Evolutionary conservation across 2,113 vertebrate species (phyloP), one percentile per base, ranked within the genome.

Genomic region (Cynocephalus volans): DNA sequence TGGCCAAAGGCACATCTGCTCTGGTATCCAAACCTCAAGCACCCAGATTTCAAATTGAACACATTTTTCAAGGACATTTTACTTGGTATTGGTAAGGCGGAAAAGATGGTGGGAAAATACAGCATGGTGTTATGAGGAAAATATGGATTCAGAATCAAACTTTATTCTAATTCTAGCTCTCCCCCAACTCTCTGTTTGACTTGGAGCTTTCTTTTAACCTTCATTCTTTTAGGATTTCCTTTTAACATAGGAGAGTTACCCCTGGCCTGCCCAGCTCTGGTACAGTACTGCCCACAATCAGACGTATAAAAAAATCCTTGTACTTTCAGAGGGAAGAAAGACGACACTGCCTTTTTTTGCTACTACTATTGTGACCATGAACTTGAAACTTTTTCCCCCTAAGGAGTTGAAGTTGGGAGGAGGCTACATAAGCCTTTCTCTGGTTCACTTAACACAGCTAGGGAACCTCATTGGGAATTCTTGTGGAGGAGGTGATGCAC

Each of bases 141-240:
- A 69, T 45, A 76, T 13, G 18, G 50, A 96, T 52, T 95, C 19
- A 67, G 60, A 77, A 31, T 90, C 76, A 67, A 80, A 75, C 17
- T 84, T 6, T 83, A 79, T 88, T 90, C 24, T 50, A 36, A 72
- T 80, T 60, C 84, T 50, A 70, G 45, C 36, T 87, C 14, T 77
- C 10, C 15, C 24, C 11, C 28, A 48, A 19, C 23, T 70, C 24
- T 77, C 33, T 56, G 0, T 70, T 85, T 85, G 18, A 52, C 52
- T 97, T 94, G 76, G 33, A 83, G 52, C 13, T 13, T 8, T 60
- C 64, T 95, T 89, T 95, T 88, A 52, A 56, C 50, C 80, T 65
- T 26, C 50, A 54, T 72, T 97, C 33, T 93, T 94, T 85, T 18
- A 90, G 60, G 83, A 83, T 92, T 89, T 92, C 9, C 54, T 95